Base-by-base conservation (phyloP, 53 echinoderm and acorn worm genomes). In the Arbacia lixula region DNA sequence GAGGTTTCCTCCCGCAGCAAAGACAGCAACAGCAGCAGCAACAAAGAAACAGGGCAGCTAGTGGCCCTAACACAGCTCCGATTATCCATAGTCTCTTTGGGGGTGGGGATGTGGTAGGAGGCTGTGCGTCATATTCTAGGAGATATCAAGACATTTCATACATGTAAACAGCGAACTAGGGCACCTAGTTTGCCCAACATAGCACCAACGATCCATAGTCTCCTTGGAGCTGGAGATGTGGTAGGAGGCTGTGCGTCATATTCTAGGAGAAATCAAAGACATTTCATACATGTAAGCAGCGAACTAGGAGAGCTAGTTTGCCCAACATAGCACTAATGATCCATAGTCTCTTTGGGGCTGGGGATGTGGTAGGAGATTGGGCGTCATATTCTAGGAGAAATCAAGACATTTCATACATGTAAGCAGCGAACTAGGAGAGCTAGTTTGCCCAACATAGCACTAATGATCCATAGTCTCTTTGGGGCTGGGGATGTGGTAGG, bases 1-100 rank as follows among this genome's bases (percentile, higher is more conserved):
- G 64, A 4, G 53, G 81, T 36, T 82, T 68, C 31, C 85, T 67
- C 21, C 79, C 77, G 26, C 94, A 90, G 61, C 68, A 58, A 60
- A 46, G 74, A 43, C 92, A 91, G 60, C 87, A 96, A 36, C 83
- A 86, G 83, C 91, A 96, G 52, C 84, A 87, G 63, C 83, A 93
- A 4, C 60, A 61, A 31, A 88, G 76, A 27, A 72, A 85, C 53
- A 93, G 25, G 53, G 86, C 12, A 41, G 57, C 81, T 19, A 89
- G 42, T 5, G 84, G 84, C 1, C 84, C 89, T 8, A 87, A 43
- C 31, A 96, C 76, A n/a, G 86, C 81, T 22, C 85, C 83, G 3
- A 93, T 74, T 63, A 96, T 91, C 91, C 93, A 91, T 6, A 91
- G 84, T 32, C 61, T 65, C 43, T 56, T 58, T 12, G 76, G 26